These are phyloP conservation scores for Parochlus steinenii DNA, from an alignment of 2,888 invertebrate species.

Conservation along the genomic window DNA sequence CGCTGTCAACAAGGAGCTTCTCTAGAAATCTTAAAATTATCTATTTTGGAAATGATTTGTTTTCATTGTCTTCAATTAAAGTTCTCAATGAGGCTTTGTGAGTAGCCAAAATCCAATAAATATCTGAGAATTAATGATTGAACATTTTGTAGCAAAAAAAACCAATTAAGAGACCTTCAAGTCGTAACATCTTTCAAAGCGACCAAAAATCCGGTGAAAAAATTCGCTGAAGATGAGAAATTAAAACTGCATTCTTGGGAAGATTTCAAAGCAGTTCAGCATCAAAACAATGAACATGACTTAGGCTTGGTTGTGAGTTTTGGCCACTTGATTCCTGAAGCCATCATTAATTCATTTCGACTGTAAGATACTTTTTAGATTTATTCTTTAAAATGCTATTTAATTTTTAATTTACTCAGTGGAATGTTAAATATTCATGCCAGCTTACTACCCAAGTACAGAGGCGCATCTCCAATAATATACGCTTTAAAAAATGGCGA, in stretches of 20 bases:
- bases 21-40: no score
- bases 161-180: constrained; percentile 38
- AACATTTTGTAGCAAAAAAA: constrained; percentile 34
- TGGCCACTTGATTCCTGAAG: constrained; percentile 71
- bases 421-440: constrained; percentile 91
- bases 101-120: no score
- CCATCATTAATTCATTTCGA: constrained; percentile 59
- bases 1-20: no score
- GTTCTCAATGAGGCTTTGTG: no score
- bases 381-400: constrained; percentile 5
- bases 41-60: neutral
- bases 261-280: constrained; percentile 22
- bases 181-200: constrained; percentile 52
- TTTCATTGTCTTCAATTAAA: no score
- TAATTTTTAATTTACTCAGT: constrained; percentile 34
- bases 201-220: constrained; percentile 44
- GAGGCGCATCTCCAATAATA: constrained; percentile 84
- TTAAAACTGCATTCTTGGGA: constrained; percentile 53
- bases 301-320: constrained; percentile 86
- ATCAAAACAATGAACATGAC: constrained; percentile 41
- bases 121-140: constrained; percentile 4
- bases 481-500: constrained; percentile 76
- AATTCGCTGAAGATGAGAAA: constrained; percentile 45
- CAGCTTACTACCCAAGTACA: constrained; percentile 78
- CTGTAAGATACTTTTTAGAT: constrained; percentile 39